Evolutionary conservation across 2,113 vertebrate species (phyloP), one percentile per base, ranked within the genome.

Genomic region (Pelusios castaneus): DNA sequence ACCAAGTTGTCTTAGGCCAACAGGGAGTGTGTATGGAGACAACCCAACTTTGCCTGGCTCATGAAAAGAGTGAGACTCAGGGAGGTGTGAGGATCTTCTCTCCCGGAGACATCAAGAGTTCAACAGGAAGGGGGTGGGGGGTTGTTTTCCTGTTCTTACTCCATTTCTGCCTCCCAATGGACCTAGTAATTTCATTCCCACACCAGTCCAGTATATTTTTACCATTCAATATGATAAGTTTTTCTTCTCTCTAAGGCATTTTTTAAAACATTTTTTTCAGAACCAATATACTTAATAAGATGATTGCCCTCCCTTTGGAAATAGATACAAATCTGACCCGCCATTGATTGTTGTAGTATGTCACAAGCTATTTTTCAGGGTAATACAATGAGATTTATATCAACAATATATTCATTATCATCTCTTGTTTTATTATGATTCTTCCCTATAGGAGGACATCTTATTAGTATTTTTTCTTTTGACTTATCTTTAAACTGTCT

Each of bases 61-160:
- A 58, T 58, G 29, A 24, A 29, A 24, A 11, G 47, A 89, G 78
- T 9, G 0, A 95, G 2, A 58, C 29, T 27, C 25, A 27, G 19
- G 16, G 51, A 17, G 60, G n/a, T 80, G 11, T 6, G 83, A 5
- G 56, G 25, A 29, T 41, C 52, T 81, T 88, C 34, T 43, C 41
- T 83, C 87, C 34, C 87, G 73, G 73, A 89, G 76, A 43, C 3
- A 22, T 55, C 51, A 55, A 0, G 88, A 41, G 13, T 5, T 27
- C 67, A 17, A 87, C 47, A 41, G 92, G 31, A 81, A 89, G 2
- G 8, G 0, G 1, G 1, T 27, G 8, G 0, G 1, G 1, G 29
- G 31, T 63, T 82, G 70, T 80, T 54, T 82, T 25, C 82, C 67
- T 87, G 34, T 56, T 82, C 19, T 77, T 95, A 63, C 51, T 82